phyloP scores from a whole-genome alignment of 2,888 invertebrate genomes.

The Abrostola tripartita region DNA sequence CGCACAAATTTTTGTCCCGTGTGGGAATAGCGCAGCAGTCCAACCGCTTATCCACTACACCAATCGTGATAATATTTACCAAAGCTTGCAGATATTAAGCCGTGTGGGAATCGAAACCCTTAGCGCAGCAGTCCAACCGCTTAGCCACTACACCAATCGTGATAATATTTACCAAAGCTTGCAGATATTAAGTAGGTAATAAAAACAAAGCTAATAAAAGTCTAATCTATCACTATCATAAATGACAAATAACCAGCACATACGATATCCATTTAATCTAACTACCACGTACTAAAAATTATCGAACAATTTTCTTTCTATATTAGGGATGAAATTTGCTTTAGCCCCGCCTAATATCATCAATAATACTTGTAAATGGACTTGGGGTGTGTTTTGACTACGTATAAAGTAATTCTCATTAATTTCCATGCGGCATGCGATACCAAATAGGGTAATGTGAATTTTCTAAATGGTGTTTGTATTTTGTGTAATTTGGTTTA shows the following conservation, averaged over 20 bases:
- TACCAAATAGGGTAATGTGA: slow-evolving; percentile 56
- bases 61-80: too few species aligned
- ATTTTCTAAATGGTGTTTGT: slow-evolving; percentile 17
- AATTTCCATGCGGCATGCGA: slow-evolving; percentile 75
- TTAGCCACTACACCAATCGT: too few species aligned
- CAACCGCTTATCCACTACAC: too few species aligned
- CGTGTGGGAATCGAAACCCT: too few species aligned
- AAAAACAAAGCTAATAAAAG: neutral
- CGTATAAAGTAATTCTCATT: slow-evolving; percentile 71
- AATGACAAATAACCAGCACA: slow-evolving; percentile 6
- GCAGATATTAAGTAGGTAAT: too few species aligned
- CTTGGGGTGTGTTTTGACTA: slow-evolving; percentile 71
- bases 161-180: too few species aligned
- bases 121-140: too few species aligned
- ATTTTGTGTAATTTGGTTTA: neutral
- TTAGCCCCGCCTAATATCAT: slow-evolving; percentile 67
- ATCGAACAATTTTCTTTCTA: slow-evolving; percentile 41
- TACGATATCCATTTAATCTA: slow-evolving; percentile 5
- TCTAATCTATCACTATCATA: slow-evolving; percentile 4
- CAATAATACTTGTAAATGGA: slow-evolving; percentile 78
- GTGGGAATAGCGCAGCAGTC: too few species aligned
- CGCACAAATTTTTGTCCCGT: too few species aligned
- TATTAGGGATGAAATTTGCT: slow-evolving; percentile 58
- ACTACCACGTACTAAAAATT: slow-evolving; percentile 4
- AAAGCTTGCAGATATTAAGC: too few species aligned